A percentile compares a stretch with the other conserved stretches of the same genome.
Evolutionary conservation across 2,113 vertebrate genomes (phyloP).

Genomic region (Scolopax mira): DNA sequence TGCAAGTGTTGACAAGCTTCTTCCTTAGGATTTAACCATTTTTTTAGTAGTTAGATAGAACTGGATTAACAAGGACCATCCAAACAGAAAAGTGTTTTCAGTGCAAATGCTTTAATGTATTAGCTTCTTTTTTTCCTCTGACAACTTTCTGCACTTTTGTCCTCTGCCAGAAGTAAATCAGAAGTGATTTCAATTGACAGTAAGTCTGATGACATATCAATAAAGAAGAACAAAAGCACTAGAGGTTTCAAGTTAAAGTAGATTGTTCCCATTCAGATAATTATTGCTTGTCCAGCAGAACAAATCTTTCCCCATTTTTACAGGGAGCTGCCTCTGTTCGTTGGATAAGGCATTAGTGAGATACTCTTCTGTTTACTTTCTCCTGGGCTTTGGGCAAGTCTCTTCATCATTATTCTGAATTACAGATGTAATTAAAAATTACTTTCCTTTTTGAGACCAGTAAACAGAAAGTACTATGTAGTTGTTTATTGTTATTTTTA

Average conservation of each 20-base stretch:
- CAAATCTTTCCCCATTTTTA: background rate
- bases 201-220: background rate
- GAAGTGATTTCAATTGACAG: background rate
- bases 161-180: background rate
- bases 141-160: background rate
- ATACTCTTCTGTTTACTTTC: background rate
- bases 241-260: background rate
- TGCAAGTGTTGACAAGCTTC: background rate
- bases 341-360: background rate
- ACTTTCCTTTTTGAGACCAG: background rate
- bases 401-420: background rate
- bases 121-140: background rate
- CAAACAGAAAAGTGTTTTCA: background rate
- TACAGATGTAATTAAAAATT: background rate
- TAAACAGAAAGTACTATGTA: background rate
- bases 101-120: background rate
- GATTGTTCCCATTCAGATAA: background rate
- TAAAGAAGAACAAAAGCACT: background rate
- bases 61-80: background rate
- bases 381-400: background rate
- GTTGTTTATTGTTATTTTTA: background rate
- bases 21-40: background rate
- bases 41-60: background rate
- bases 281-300: background rate
- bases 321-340: background rate